Conservation (phyloP, 2,797 vertebrate species). For the Chaetophractus vellerosus region DNA sequence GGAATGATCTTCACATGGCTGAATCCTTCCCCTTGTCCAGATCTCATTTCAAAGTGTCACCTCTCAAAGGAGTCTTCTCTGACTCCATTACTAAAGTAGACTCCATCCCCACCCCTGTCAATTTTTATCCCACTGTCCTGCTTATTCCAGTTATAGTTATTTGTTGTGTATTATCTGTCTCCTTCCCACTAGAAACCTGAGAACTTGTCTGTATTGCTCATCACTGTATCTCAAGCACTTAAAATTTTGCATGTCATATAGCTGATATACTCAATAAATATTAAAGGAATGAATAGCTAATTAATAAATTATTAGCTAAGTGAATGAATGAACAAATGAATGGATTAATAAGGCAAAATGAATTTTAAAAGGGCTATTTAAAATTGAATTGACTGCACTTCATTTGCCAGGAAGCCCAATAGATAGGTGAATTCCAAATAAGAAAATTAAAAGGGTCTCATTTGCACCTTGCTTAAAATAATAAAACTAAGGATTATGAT, state of each 20-base stretch:
- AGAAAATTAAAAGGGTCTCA: conserved; percentile 8
- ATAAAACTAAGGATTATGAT: conserved; percentile 9
- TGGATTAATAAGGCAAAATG: conserved; percentile 1
- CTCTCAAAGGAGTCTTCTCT: not conserved
- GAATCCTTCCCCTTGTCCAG: not conserved
- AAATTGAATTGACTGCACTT: not conserved
- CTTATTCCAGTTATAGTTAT: not conserved
- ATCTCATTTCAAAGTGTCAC: not conserved
- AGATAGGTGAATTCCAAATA: not conserved
- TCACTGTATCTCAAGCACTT: not conserved
- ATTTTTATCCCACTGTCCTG: not conserved
- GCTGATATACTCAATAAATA: not conserved
- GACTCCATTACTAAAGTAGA: not conserved
- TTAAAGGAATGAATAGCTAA: conserved; percentile 21
- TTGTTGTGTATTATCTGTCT: not conserved
- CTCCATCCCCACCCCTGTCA: not conserved
- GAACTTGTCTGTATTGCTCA: not conserved
- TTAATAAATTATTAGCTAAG: not conserved
- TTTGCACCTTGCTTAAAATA: not conserved
- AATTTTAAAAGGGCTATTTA: not conserved
- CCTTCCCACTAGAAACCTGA: not conserved
- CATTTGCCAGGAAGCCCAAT: not conserved
- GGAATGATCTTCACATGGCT: not conserved
- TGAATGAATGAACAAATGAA: not conserved
- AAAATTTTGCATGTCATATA: not conserved